Conservation (phyloP, 2,888 invertebrate species). For the Agrochola lota region DNA sequence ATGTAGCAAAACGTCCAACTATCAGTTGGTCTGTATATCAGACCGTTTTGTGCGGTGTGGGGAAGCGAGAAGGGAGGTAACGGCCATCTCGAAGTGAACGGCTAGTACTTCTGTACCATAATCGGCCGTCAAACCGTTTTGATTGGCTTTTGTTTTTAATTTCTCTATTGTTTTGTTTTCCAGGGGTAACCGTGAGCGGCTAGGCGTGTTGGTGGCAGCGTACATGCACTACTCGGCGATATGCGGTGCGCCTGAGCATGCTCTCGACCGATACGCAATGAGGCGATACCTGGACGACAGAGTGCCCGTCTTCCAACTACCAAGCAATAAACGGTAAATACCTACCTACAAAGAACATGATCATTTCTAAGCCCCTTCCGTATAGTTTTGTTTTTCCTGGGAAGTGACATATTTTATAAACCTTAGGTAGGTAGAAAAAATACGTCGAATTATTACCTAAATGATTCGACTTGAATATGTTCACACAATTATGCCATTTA, state of each 20-base stretch:
- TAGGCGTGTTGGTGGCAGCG: slow-evolving; percentile 96
- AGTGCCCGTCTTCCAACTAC: slow-evolving; percentile 85
- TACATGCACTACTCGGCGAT: slow-evolving; percentile 98
- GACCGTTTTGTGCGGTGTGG: too few relatives aligned
- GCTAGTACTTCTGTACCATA: too few relatives aligned
- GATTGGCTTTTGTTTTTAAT: not conserved
- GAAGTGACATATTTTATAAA: too few relatives aligned
- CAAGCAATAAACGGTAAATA: slow-evolving; percentile 86
- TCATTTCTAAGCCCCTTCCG: not conserved
- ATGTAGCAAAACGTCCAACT: too few relatives aligned
- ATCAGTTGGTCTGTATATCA: too few relatives aligned
- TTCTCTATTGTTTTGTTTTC: slow-evolving; percentile 48
- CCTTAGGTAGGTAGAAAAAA: too few relatives aligned
- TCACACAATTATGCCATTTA: not conserved
- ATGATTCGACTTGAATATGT: not conserved
- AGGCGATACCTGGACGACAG: slow-evolving; percentile 95
- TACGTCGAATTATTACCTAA: not conserved
- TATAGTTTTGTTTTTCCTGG: not conserved
- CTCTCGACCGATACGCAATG: slow-evolving; percentile 98
- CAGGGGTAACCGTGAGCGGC: slow-evolving; percentile 95
- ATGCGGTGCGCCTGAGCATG: slow-evolving; percentile 95
- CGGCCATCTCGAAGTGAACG: too few relatives aligned
- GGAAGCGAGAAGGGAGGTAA: too few relatives aligned
- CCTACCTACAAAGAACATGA: not conserved
- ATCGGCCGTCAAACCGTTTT: not conserved